phyloP scores from a whole-genome alignment of 2,113 vertebrate species.

The Pedionomus torquatus region DNA sequence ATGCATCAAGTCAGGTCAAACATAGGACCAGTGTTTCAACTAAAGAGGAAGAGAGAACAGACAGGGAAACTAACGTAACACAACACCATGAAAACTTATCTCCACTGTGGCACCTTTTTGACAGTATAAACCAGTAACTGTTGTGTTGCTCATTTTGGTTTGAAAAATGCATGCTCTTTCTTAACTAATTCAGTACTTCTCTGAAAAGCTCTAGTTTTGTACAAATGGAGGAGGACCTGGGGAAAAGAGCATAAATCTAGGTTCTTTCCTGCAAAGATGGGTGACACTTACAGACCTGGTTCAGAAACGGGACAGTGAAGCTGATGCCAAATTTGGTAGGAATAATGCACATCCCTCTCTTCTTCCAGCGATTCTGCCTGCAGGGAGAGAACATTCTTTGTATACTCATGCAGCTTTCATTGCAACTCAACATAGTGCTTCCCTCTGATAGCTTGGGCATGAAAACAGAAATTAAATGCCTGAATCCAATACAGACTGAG shows the following conservation, averaged over 20 bases:
- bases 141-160: neutral
- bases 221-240: neutral
- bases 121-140: neutral
- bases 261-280: neutral
- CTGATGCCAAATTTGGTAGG: slow-evolving; percentile 96
- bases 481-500: neutral
- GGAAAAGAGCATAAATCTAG: neutral
- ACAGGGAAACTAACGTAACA: neutral
- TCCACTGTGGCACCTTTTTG: neutral
- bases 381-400: neutral
- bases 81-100: neutral
- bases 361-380: slow-evolving; percentile 95
- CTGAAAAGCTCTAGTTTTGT: neutral
- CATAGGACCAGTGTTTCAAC: neutral
- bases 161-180: neutral
- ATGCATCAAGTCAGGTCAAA: neutral
- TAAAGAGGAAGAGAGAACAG: neutral
- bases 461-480: neutral
- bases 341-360: slow-evolving; percentile 89
- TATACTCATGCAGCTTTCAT: neutral
- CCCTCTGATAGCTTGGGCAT: neutral
- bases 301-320: slow-evolving; percentile 87
- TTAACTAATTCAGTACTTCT: neutral
- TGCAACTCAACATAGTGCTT: neutral
- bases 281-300: slow-evolving; percentile 82